Evolutionary conservation across 2,797 vertebrate genomes (phyloP).

Genomic region (Meriones psammophilus): DNA sequence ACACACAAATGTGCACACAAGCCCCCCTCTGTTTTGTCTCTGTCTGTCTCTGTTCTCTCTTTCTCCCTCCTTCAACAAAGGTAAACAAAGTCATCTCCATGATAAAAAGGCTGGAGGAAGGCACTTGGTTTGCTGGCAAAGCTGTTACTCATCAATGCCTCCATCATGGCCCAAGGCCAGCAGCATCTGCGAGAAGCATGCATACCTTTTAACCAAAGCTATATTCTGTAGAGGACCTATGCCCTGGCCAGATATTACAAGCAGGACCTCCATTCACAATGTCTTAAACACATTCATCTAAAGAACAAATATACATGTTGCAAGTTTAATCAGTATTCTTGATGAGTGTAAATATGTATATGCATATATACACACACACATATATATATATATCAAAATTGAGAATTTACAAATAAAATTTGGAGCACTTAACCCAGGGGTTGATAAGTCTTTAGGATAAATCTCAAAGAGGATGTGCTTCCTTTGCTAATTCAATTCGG

Average conservation of each 20-base stretch:
- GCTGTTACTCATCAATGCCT: neutral
- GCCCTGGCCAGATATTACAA: slow-evolving; percentile 71
- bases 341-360: slow-evolving; percentile 86
- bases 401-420: slow-evolving; percentile 87
- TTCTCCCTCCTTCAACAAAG: neutral
- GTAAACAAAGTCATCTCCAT: rapidly evolving
- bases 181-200: slow-evolving; percentile 62
- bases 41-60: neutral
- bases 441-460: slow-evolving; percentile 76
- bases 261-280: slow-evolving; percentile 83
- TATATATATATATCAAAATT: slow-evolving; percentile 82
- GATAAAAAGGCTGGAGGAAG: neutral
- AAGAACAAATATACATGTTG: slow-evolving; percentile 85
- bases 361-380: slow-evolving; percentile 84
- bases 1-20: neutral
- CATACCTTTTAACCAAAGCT: slow-evolving; percentile 63
- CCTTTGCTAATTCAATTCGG: slow-evolving; percentile 76
- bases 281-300: slow-evolving; percentile 80
- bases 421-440: slow-evolving; percentile 83
- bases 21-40: neutral
- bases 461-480: slow-evolving; percentile 78
- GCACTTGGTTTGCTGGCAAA: neutral
- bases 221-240: slow-evolving; percentile 68
- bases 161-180: neutral
- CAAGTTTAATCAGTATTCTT: slow-evolving; percentile 86